A percentile compares a stretch with the other conserved stretches of the same genome.
Conservation (phyloP, 2,888 invertebrate genomes). For the Sussaba pulchella region DNA sequence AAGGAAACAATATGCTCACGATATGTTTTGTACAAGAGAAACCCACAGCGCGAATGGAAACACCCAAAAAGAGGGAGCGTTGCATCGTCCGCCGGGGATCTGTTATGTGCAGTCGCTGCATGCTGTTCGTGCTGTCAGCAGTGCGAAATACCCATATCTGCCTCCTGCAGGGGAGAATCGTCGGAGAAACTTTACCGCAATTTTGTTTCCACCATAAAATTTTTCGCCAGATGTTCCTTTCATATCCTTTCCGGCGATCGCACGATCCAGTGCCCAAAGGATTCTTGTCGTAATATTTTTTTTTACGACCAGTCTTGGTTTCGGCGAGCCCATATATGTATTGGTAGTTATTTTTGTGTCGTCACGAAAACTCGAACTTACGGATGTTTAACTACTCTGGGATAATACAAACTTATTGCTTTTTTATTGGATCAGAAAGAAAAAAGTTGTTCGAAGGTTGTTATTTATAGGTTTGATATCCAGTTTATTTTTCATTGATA, state of each 20-base stretch:
- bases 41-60: slow-evolving; percentile 66
- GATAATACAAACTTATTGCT: no score
- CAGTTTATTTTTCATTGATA: no score
- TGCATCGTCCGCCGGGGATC: no score
- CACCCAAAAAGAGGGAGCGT: slow-evolving; percentile 21
- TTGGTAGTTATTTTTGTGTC: no score
- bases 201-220: slow-evolving; percentile 41
- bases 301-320: slow-evolving; percentile 8
- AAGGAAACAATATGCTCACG: slow-evolving; percentile 48
- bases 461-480: no score
- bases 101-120: slow-evolving; percentile 6
- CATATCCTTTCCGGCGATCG: neutral
- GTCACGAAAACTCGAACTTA: no score
- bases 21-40: slow-evolving; percentile 68
- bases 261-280: slow-evolving; percentile 3
- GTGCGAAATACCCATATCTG: slow-evolving; percentile 61
- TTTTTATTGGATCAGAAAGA: no score
- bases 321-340: no score
- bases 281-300: no score
- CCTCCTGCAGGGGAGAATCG: slow-evolving; percentile 11
- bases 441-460: no score
- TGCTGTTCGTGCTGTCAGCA: slow-evolving; percentile 18
- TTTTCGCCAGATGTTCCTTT: slow-evolving; percentile 49
- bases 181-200: slow-evolving; percentile 51
- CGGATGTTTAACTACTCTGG: no score